These are phyloP conservation scores for Clarias macrocephalus DNA, from an alignment of 2,113 vertebrate species.

Conservation along the genomic window DNA sequence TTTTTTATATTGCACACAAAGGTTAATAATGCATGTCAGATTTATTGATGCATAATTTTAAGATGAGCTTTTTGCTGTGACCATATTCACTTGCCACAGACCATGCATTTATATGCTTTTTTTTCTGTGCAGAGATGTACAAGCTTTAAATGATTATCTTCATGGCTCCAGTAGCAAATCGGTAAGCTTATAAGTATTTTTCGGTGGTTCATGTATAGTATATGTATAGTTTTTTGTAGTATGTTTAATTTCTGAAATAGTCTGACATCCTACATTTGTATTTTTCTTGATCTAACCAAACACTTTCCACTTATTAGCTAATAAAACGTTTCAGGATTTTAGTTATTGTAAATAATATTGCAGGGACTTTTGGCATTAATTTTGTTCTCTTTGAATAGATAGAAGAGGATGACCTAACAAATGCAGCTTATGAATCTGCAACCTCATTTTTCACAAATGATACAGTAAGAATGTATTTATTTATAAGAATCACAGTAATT, in stretches of 20 bases:
- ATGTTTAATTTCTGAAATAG: not conserved
- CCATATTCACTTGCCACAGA: not conserved
- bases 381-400: conserved; percentile 62
- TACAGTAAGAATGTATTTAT: conserved; percentile 75
- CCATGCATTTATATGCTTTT: not conserved
- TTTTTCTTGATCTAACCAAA: not conserved
- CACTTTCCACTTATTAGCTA: not conserved
- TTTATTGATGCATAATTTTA: not conserved
- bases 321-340: not conserved
- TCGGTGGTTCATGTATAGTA: not conserved
- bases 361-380: not conserved
- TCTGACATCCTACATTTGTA: not conserved
- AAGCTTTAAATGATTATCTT: conserved; percentile 95
- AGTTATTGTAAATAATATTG: not conserved
- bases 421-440: conserved; percentile 86
- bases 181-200: conserved; percentile 77
- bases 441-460: conserved; percentile 89
- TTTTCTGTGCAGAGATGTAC: conserved; percentile 82
- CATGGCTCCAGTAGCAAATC: conserved; percentile 94
- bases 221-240: not conserved
- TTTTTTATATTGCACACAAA: not conserved
- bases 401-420: conserved; percentile 88
- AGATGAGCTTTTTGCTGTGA: not conserved
- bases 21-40: not conserved
- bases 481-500: not conserved